Evolutionary conservation across 2,888 invertebrate species (phyloP), one percentile per base, ranked within the genome.

Genomic region (Byasa hedistus): DNA sequence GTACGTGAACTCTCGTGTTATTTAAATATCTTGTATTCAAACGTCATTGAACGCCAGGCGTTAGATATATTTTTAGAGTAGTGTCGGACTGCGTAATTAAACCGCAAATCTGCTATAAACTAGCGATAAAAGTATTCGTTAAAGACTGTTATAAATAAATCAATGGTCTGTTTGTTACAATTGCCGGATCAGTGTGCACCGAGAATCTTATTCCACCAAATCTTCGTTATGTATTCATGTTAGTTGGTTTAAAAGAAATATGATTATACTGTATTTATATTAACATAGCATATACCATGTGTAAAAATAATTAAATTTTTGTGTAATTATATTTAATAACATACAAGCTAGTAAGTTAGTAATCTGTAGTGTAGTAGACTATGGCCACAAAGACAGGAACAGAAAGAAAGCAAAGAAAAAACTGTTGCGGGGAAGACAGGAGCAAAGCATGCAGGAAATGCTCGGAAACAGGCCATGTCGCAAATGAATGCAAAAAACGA

Each of bases 21-120:
- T 73, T 72, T 70, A 60, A 24, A 58, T 61, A 22, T 52, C 23
- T 3, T 12, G n/a, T 21, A 48, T 52, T 61, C 68, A 65, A 66
- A 70, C 78, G 74, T 76, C 77, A 76, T 73, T 76, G 75, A 74
- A 71, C 73, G 67, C 61, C 48, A 27, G 61, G 57, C 52, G 66
- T 64, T 72, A 69, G 73, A 75, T 76, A 77, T 74, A 76, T 78
- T 76, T 68, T 71, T 69, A 74, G 73, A 70, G 69, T 71, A 72
- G 73, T 71, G 72, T 66, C 69, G 68, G 70, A 73, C 71, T 74
- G 73, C 69, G 70, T 73, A 73, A 70, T 73, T 72, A 71, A 73
- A 72, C 65, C 70, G 70, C 70, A 68, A 67, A 69, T 69, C 64
- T 54, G 70, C 61, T 69, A 71, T 75, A 73, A 75, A 76, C 73